A percentile compares a stretch with the other conserved stretches of the same genome.
Evolutionary conservation across 1,140 invertebrate species (phyloP).

Genomic region (Brachionus rubens): DNA sequence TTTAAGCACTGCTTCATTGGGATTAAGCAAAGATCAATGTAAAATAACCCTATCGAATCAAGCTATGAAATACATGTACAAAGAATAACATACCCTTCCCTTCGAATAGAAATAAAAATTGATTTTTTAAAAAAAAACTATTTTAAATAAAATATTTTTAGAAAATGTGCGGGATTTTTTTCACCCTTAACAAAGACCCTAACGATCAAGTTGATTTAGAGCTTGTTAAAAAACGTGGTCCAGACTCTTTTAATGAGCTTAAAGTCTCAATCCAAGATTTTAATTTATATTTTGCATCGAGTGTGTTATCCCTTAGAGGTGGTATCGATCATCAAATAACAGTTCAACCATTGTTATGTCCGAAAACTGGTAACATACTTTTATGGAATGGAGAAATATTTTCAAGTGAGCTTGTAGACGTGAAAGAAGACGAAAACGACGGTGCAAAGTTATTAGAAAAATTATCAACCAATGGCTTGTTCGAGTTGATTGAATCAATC

Average conservation of each 20-base stretch:
- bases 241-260: slow-evolving; percentile 9
- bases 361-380: slow-evolving; percentile 65
- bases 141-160: neutral
- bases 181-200: neutral
- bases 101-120: slow-evolving; percentile 3
- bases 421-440: neutral
- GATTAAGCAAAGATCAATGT: slow-evolving; percentile 30
- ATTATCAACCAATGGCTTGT: slow-evolving; percentile 56
- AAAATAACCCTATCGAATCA: slow-evolving; percentile 30
- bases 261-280: neutral
- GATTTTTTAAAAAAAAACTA: neutral
- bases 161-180: slow-evolving; percentile 39
- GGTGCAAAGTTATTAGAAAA: slow-evolving; percentile 49
- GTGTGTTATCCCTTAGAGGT: slow-evolving; percentile 41
- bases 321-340: slow-evolving; percentile 12
- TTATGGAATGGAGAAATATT: slow-evolving; percentile 81
- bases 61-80: slow-evolving; percentile 40
- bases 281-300: neutral
- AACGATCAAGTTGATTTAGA: slow-evolving; percentile 4
- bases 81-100: neutral
- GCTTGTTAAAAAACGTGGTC: slow-evolving; percentile 39
- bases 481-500: slow-evolving; percentile 63
- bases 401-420: slow-evolving; percentile 55
- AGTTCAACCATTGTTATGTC: slow-evolving; percentile 65
- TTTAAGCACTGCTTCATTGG: slow-evolving; percentile 16